Evolutionary conservation across 2,888 invertebrate genomes (phyloP), one percentile per base, ranked within the genome.

Genomic region (Lasius fuliginosus): DNA sequence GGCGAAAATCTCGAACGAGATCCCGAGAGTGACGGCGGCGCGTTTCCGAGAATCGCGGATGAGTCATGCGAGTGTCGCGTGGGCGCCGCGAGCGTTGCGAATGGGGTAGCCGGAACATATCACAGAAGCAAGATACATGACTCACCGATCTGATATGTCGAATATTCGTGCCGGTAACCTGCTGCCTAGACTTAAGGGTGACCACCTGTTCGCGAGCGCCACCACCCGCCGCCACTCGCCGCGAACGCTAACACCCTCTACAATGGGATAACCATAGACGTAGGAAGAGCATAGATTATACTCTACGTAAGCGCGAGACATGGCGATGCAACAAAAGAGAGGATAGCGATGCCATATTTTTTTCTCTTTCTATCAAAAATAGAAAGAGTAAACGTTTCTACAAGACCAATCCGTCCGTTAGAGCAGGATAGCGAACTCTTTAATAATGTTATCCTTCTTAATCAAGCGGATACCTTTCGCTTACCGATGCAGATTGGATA

Each of bases 111-210:
- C 88, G 90, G 91, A 92, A 89, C 90, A 88, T 89, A 92, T 92
- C 89, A 23, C 23, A 5, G 36, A 89, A 89, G 90, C 89, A 87
- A 92, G 90, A 92, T 73, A 86, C 82, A 82, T 93, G 93, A 93
- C 93, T 93, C 93, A 93, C 87, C 91, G 85, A 90, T 88, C 91
- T 90, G 90, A 90, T 91, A 92, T 92, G 91, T 88, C 36, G 87
- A 85, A 92, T 90, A 93, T 92, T 91, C 88, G 81, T 83, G 87
- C 85, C 27, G 86, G 85, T 88, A 89, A 89, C 87, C 88, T 89
- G 90, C 79, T 79, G 77, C 85, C 84, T 64, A 60, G 58, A 69
- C 46, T 60, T 60, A 67, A 64, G 85, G 83, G 84, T 85, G 84
- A 83, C 88, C 83, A 71, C 60, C 49, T 81, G 69, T 15, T n/a